Evolutionary conservation across 1,140 invertebrate genomes (phyloP).

Genomic region (Acromyrmex charruanus): DNA sequence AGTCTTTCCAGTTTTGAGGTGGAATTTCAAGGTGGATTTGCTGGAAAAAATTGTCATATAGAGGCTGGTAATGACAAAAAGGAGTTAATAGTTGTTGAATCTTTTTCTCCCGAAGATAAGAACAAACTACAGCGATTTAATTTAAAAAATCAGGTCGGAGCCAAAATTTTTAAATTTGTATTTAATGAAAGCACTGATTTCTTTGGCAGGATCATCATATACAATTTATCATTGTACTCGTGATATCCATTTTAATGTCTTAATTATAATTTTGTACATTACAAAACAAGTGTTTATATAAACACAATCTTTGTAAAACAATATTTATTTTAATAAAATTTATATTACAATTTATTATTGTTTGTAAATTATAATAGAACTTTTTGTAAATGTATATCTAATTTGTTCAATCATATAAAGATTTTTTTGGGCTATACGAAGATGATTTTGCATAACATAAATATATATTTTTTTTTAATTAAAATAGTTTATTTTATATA

Average conservation of each 20-base stretch:
- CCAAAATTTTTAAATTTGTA: constrained; percentile 83
- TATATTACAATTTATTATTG: constrained; percentile 13
- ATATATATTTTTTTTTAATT: constrained; percentile 8
- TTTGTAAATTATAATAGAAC: neutral
- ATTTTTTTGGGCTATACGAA: neutral
- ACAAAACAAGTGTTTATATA: neutral
- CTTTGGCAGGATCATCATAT: constrained; percentile 87
- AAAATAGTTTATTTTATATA: neutral
- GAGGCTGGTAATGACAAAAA: constrained; percentile 79
- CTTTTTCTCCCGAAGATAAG: constrained; percentile 88
- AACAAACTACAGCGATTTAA: constrained; percentile 87
- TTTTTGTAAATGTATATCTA: neutral
- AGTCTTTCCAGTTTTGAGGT: constrained; percentile 85
- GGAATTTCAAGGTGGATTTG: constrained; percentile 91
- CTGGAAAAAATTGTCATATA: constrained; percentile 87
- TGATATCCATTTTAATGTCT: constrained; percentile 48
- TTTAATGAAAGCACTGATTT: constrained; percentile 87
- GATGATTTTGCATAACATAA: neutral
- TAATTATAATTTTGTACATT: constrained; percentile 34
- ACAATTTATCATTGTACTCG: constrained; percentile 82
- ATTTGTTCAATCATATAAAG: neutral
- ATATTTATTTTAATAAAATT: constrained; percentile 18
- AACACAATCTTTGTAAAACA: neutral
- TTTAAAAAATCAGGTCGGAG: constrained; percentile 73
- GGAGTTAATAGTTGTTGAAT: constrained; percentile 79